These are phyloP conservation scores for Scaptomyza cyrtandrae DNA, from an alignment of 2,888 invertebrate species.

Conservation along the genomic window DNA sequence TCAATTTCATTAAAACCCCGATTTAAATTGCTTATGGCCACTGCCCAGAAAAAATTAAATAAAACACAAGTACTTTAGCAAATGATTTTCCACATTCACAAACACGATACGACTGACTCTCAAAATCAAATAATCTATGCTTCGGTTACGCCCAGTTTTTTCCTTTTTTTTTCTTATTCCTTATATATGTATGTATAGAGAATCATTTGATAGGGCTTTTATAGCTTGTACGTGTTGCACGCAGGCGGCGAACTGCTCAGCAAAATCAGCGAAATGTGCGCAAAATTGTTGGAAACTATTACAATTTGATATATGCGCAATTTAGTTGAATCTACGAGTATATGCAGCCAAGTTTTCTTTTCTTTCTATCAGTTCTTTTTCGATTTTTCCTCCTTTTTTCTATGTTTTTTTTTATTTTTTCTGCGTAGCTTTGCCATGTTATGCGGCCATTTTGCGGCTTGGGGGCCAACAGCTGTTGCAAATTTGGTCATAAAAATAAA, in stretches of 20 bases:
- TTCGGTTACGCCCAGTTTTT: constrained; percentile 29
- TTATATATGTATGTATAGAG: constrained; percentile 24
- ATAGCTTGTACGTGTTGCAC: constrained; percentile 69
- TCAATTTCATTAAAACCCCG: constrained; percentile 55
- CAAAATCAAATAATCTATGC: constrained; percentile 64
- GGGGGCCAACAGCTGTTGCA: constrained; percentile 65
- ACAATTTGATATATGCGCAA: constrained; percentile 75
- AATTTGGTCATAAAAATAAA: constrained; percentile 70
- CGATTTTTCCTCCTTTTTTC: not conserved
- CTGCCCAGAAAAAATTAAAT: constrained; percentile 12
- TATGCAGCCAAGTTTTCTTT: constrained; percentile 47
- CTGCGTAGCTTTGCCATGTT: constrained; percentile 53
- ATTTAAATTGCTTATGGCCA: constrained; percentile 41
- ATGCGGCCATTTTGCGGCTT: constrained; percentile 66
- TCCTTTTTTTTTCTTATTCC: not conserved
- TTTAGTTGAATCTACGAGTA: constrained; percentile 70
- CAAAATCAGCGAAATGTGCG: constrained; percentile 67
- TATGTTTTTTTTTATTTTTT: constrained; percentile 3
- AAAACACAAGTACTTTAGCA: constrained; percentile 47
- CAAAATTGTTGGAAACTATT: constrained; percentile 71
- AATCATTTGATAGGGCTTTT: constrained; percentile 52
- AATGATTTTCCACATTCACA: constrained; percentile 33
- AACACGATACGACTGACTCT: constrained; percentile 34
- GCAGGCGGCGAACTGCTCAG: constrained; percentile 46
- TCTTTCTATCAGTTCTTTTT: not conserved